phyloP scores from a whole-genome alignment of 2,113 vertebrate genomes.

The Furnarius figulus region DNA sequence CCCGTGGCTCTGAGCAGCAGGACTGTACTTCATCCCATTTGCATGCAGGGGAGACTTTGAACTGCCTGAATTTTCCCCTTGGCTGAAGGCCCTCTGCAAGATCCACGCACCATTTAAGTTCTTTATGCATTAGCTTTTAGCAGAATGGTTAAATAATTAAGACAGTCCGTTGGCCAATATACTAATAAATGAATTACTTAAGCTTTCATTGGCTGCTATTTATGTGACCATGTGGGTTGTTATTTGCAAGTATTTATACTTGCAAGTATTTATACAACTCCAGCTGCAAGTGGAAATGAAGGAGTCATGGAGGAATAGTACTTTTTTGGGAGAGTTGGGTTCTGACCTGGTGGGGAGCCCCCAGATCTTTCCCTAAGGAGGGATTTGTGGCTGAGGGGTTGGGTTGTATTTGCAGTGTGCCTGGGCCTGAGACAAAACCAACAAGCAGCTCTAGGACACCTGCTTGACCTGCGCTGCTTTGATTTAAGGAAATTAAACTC shows the following conservation, averaged over 20 bases:
- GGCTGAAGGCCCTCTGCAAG: neutral
- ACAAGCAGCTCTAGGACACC: constrained; percentile 8
- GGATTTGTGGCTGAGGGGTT: neutral
- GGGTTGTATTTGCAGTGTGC: neutral
- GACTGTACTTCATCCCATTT: neutral
- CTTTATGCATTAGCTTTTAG: constrained; percentile 56
- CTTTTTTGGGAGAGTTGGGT: neutral
- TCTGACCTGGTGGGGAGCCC: neutral
- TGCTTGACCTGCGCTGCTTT: constrained; percentile 44
- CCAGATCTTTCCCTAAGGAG: neutral
- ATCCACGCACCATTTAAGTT: neutral
- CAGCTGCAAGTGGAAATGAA: neutral
- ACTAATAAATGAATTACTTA: constrained; percentile 17
- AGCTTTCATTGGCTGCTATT: neutral
- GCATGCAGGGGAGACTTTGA: constrained; percentile 11
- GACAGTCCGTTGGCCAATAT: neutral
- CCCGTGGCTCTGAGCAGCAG: neutral
- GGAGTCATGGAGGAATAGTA: neutral
- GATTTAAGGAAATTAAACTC: constrained; percentile 33
- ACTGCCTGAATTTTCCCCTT: neutral
- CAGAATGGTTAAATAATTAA: constrained; percentile 57
- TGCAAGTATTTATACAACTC: neutral
- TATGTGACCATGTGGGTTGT: neutral
- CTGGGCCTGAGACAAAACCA: neutral
- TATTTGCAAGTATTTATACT: neutral